phyloP scores from a whole-genome alignment of 2,797 vertebrate species.

The Scleropages formosus region DNA sequence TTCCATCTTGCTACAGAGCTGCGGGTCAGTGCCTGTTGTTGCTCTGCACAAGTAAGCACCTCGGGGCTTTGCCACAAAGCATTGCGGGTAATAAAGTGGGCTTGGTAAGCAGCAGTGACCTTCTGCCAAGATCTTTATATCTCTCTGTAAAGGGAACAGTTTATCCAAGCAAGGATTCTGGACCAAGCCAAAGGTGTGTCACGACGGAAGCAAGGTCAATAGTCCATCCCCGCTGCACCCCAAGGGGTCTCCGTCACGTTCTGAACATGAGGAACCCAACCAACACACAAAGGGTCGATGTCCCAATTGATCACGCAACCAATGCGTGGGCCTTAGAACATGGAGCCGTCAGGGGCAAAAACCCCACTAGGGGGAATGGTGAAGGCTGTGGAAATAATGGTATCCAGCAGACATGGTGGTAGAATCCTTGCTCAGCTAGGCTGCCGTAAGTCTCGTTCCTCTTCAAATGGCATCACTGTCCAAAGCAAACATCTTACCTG shows the following conservation, averaged over 20 bases:
- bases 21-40: conserved; percentile 7
- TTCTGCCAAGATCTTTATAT: conserved; percentile 18
- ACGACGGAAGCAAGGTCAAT: conserved; percentile 6
- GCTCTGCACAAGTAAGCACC: not conserved
- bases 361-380: not conserved
- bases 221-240: not conserved
- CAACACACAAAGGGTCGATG: not conserved
- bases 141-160: conserved; percentile 5
- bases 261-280: conserved; percentile 23
- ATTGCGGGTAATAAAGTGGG: conserved; percentile 18
- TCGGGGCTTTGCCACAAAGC: conserved; percentile 1
- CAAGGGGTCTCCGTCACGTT: conserved; percentile 22
- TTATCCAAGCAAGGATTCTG: not conserved
- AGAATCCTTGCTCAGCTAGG: too few relatives aligned
- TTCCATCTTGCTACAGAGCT: not conserved
- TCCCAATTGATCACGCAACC: not conserved
- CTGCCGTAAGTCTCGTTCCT: too few relatives aligned
- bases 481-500: too few relatives aligned
- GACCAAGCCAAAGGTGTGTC: not conserved
- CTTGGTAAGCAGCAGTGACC: conserved; percentile 2
- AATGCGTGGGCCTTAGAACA: not conserved
- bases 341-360: not conserved
- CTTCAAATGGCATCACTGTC: too few relatives aligned
- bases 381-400: not conserved
- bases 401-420: too few relatives aligned